These are phyloP conservation scores for Halictus quadricinctus DNA, from an alignment of 2,888 invertebrate genomes.

Conservation along the genomic window DNA sequence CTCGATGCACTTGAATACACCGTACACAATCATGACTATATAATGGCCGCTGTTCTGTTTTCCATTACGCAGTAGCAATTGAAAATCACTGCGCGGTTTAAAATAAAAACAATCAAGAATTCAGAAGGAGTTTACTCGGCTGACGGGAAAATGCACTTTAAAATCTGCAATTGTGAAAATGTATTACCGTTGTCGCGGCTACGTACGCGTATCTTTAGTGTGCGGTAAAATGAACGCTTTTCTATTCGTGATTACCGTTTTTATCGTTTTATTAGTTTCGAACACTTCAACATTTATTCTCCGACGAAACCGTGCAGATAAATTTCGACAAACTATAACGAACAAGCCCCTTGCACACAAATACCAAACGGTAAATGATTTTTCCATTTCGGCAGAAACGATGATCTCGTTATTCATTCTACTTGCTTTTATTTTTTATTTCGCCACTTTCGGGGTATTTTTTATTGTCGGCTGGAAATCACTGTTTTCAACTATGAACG, in stretches of 20 bases:
- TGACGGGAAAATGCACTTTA: neutral
- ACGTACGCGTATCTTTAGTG: too few relatives aligned
- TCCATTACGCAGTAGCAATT: slow-evolving; percentile 38
- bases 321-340: neutral
- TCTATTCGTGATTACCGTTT: neutral
- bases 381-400: neutral
- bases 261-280: too few relatives aligned
- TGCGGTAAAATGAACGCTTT: neutral
- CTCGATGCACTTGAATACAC: slow-evolving; percentile 37
- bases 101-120: slow-evolving; percentile 46
- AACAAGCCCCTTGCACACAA: neutral
- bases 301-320: neutral
- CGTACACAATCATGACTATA: slow-evolving; percentile 47
- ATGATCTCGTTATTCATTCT: neutral
- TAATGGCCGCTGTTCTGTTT: slow-evolving; percentile 40
- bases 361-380: neutral
- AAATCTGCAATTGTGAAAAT: slow-evolving; percentile 29
- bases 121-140: slow-evolving; percentile 22
- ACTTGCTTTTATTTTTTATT: neutral
- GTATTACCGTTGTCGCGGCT: neutral
- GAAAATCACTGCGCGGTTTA: slow-evolving; percentile 24
- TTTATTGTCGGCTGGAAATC: neutral
- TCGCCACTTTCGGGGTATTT: neutral
- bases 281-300: neutral
- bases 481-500: neutral